Percentiles rank a stretch among this genome's conserved stretches.
Evolutionary conservation across 2,113 vertebrate species (phyloP).

Genomic region (Pardalotus punctatus): DNA sequence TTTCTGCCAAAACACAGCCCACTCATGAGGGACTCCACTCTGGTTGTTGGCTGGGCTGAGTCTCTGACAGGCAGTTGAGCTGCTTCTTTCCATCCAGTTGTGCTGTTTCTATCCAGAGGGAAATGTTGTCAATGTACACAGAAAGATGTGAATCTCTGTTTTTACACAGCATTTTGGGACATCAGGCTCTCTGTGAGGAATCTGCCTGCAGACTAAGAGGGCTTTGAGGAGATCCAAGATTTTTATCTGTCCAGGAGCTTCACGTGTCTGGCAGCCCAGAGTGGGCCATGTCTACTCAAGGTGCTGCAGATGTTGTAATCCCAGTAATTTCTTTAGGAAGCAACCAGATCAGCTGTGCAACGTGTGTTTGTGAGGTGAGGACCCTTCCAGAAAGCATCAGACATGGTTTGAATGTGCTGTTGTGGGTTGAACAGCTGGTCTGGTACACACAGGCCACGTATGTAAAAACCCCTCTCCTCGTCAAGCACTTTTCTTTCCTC

Average conservation of each 20-base stretch:
- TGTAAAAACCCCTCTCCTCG: not conserved
- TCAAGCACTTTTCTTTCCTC: not conserved
- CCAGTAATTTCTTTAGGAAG: not conserved
- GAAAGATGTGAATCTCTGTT: not conserved
- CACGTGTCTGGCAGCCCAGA: not conserved
- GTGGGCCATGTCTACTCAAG: not conserved
- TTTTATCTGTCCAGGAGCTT: not conserved
- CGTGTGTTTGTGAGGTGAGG: not conserved
- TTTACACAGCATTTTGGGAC: not conserved
- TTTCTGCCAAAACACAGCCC: not conserved
- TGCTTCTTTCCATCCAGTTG: not conserved
- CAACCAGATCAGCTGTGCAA: not conserved
- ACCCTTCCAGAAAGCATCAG: not conserved
- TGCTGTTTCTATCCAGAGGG: not conserved
- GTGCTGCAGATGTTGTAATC: not conserved
- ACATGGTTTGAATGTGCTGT: not conserved
- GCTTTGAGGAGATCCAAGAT: not conserved
- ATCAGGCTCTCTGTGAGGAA: not conserved
- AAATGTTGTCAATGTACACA: not conserved
- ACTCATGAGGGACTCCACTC: not conserved
- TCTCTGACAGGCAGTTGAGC: not conserved
- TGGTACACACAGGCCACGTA: rapidly evolving
- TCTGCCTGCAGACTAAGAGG: not conserved
- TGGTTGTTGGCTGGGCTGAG: not conserved
- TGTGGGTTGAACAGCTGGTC: not conserved